These are phyloP conservation scores for Cantharis lateralis DNA, from an alignment of 2,888 invertebrate species.

Conservation along the genomic window DNA sequence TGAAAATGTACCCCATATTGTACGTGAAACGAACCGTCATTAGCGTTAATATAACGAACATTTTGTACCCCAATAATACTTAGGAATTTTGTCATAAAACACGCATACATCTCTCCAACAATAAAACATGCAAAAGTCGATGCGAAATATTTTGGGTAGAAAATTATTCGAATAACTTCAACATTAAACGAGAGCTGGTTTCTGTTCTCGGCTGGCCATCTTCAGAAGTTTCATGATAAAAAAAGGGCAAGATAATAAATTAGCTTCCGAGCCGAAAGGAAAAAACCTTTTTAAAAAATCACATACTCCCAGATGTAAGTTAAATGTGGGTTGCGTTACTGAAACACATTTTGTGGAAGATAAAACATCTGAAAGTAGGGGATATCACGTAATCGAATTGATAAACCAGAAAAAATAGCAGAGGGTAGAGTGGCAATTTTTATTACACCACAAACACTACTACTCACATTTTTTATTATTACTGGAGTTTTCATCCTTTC, in stretches of 20 bases:
- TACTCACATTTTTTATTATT: neutral
- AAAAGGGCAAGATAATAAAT: neutral
- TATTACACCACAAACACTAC: neutral
- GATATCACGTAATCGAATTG: neutral
- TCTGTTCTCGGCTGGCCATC: neutral
- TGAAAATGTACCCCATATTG: slow-evolving; percentile 16
- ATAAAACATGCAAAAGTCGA: neutral
- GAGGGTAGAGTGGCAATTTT: neutral
- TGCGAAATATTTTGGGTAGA: neutral
- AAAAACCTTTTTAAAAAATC: neutral
- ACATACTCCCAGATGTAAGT: neutral
- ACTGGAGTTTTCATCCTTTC: neutral
- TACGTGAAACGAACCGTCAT: slow-evolving; percentile 11
- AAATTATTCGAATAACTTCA: neutral
- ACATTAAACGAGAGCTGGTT: neutral
- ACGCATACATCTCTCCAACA: neutral
- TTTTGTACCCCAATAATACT: slow-evolving; percentile 3
- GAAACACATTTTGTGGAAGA: neutral
- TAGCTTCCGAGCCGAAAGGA: neutral
- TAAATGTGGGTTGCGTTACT: neutral
- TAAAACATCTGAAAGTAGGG: neutral
- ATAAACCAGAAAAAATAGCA: neutral
- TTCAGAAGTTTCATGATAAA: neutral
- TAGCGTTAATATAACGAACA: slow-evolving; percentile 20
- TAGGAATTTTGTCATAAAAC: neutral